Percentiles rank a stretch among this genome's conserved stretches.
These are phyloP conservation scores for Maniola hyperantus DNA, from an alignment of 2,888 invertebrate genomes.

Conservation along the genomic window DNA sequence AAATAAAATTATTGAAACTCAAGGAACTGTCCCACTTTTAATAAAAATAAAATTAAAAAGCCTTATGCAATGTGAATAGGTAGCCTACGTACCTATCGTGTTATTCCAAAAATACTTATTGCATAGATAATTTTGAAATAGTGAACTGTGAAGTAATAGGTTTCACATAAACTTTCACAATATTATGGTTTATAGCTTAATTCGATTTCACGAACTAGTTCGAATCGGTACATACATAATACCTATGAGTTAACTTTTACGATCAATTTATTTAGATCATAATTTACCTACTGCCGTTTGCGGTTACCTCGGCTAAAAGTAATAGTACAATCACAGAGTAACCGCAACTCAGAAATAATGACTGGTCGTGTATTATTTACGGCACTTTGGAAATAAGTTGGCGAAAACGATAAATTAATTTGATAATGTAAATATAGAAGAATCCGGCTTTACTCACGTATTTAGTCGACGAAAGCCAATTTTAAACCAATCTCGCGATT, in stretches of 20 bases:
- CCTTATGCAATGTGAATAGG: too few species aligned
- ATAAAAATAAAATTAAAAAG: too few species aligned
- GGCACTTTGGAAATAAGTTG: conserved; percentile 14
- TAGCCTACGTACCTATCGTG: too few species aligned
- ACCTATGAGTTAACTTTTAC: background rate
- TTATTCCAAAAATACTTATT: too few species aligned
- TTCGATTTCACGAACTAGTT: background rate
- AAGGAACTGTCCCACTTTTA: too few species aligned
- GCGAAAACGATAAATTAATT: conserved; percentile 13
- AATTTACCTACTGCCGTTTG: background rate
- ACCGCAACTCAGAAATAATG: conserved; percentile 9
- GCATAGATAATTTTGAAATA: too few species aligned
- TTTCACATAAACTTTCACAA: background rate
- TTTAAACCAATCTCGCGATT: too few species aligned
- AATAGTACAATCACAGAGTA: conserved; percentile 9
- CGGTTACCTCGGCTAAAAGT: conserved; percentile 1
- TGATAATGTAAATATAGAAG: background rate
- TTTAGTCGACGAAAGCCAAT: too few species aligned
- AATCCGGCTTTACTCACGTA: background rate
- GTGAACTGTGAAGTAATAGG: background rate
- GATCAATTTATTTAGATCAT: conserved; percentile 1
- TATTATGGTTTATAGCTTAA: too few species aligned
- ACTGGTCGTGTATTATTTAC: conserved; percentile 15
- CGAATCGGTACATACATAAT: too few species aligned
- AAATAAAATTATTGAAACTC: too few species aligned